Conservation (phyloP, 2,797 vertebrate species). For the Sebastes minor region DNA sequence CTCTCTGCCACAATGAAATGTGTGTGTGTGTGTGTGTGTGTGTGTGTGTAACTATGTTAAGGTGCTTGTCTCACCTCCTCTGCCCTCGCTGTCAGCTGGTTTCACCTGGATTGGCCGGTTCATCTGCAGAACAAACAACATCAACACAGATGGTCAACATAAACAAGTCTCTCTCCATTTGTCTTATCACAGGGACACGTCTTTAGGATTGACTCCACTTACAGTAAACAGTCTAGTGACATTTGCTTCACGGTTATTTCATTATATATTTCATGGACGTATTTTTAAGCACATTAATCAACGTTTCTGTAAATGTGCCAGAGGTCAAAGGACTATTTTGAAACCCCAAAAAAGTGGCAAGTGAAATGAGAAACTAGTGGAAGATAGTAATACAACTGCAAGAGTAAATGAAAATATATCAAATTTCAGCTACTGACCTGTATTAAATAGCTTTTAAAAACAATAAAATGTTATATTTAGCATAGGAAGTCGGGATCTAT, state of each 20-base stretch:
- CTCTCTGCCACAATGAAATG: slow-evolving; percentile 17
- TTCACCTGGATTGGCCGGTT: slow-evolving; percentile 93
- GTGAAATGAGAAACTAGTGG: neutral
- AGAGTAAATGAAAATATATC: neutral
- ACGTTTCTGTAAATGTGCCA: neutral
- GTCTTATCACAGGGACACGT: neutral
- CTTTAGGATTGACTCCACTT: neutral
- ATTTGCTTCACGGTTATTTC: neutral
- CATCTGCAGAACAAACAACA: slow-evolving; percentile 82
- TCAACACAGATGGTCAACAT: slow-evolving; percentile 37
- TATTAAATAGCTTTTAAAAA: neutral
- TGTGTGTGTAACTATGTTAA: neutral
- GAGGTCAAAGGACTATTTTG: neutral
- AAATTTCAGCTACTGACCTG: neutral
- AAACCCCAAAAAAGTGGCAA: neutral
- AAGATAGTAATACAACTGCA: neutral
- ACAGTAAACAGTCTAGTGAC: neutral
- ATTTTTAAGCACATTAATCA: neutral
- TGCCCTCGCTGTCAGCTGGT: slow-evolving; percentile 90
- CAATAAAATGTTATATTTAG: neutral
- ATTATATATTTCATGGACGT: neutral
- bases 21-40: neutral
- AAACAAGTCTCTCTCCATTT: slow-evolving; percentile 13
- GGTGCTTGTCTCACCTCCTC: slow-evolving; percentile 84
- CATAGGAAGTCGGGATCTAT: neutral